A percentile compares a stretch with the other conserved stretches of the same genome.
phyloP scores from a whole-genome alignment of 2,797 vertebrate genomes.

The Synanceia verrucosa region DNA sequence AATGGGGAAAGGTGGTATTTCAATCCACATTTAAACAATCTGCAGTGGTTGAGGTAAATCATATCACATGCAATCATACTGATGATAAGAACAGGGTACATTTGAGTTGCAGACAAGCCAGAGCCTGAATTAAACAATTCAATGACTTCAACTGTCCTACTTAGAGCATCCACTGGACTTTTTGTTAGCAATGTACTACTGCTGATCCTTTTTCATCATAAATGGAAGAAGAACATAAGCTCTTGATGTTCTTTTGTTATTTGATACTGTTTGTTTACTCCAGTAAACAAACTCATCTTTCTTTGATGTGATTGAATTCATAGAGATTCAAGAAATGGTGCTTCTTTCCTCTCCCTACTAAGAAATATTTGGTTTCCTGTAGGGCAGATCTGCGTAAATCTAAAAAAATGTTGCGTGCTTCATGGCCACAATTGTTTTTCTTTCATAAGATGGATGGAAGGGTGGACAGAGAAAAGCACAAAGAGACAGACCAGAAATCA shows the following conservation, averaged over 20 bases:
- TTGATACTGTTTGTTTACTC: background rate
- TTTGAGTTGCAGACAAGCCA: background rate
- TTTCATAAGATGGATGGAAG: background rate
- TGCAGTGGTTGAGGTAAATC: background rate
- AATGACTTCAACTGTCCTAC: background rate
- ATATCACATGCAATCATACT: background rate
- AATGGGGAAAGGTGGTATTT: background rate
- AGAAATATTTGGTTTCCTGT: constrained; percentile 17
- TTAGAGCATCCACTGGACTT: background rate
- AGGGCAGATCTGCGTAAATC: background rate
- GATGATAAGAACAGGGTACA: background rate
- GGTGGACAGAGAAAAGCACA: background rate
- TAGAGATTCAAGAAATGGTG: background rate
- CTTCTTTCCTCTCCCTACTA: background rate
- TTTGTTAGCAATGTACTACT: background rate
- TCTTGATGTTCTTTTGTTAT: background rate
- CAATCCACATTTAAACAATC: background rate
- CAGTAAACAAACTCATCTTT: background rate
- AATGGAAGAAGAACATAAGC: background rate
- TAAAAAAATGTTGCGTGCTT: background rate
- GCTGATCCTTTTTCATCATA: background rate
- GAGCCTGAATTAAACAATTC: background rate
- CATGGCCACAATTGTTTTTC: no score
- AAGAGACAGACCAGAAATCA: background rate
- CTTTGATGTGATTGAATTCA: background rate